These are phyloP conservation scores for Morone saxatilis DNA, from an alignment of 2,113 vertebrate genomes.

Conservation along the genomic window DNA sequence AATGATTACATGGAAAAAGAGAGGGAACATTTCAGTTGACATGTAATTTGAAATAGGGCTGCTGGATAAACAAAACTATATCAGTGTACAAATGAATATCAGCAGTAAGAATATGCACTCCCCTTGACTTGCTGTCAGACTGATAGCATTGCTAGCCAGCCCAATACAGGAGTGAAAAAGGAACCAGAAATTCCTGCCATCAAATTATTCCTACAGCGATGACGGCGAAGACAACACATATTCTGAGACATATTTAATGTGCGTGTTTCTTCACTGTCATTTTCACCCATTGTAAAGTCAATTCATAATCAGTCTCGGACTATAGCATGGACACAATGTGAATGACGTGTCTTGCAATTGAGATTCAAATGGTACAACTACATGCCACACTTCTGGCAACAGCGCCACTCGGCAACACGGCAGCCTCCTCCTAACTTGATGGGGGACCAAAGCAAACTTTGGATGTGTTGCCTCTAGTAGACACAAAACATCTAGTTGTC, in stretches of 20 bases:
- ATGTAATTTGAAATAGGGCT: slow-evolving; percentile 38
- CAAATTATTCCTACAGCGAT: not conserved
- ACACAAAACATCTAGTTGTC: not conserved
- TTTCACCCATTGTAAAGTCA: not conserved
- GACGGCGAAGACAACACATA: not conserved
- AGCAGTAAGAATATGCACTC: slow-evolving; percentile 11
- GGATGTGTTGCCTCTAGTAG: not conserved
- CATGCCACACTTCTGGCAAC: not conserved
- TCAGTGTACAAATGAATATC: slow-evolving; percentile 35
- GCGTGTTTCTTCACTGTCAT: not conserved
- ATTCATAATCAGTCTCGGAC: not conserved
- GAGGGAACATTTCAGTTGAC: slow-evolving; percentile 49
- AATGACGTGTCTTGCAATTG: not conserved
- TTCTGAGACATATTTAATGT: slow-evolving; percentile 4
- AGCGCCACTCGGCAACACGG: not conserved
- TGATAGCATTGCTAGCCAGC: not conserved
- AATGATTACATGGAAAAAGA: slow-evolving; percentile 35
- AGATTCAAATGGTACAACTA: not conserved
- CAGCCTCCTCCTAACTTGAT: not conserved
- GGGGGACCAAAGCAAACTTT: not conserved
- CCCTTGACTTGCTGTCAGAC: slow-evolving; percentile 1
- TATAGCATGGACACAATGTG: not conserved
- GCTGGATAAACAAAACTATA: slow-evolving; percentile 42
- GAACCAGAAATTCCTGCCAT: not conserved
- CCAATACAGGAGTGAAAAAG: not conserved